Base-by-base conservation (phyloP, 2,888 invertebrate species). In the Hermaeophaga mercurialis region DNA sequence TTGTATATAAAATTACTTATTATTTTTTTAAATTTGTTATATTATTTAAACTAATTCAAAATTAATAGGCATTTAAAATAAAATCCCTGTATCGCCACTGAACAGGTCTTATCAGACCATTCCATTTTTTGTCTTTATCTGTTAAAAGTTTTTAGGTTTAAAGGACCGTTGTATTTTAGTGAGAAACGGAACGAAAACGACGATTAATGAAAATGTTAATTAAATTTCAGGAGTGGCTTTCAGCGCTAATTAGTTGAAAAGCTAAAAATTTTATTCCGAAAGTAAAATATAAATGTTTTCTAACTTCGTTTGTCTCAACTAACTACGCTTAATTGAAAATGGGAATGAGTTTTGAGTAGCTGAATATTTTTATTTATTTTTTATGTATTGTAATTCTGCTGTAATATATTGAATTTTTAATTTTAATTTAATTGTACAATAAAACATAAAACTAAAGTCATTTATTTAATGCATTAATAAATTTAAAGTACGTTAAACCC, bases 151-250 rank as follows among this genome's bases (percentile, higher is more conserved):
- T 15, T 14, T 26, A 22, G 15, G 15, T 43, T 43, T 43, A 43
- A 43, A 43, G 43, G 26, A 26, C 14, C 11, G 22, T 43, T 43
- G 22, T 43, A 24, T 12, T 43, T 26, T 11, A 24, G 24, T 26
- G 43, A 11, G 26, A 43, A 43, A 43, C 17, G 24, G 14, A 24
- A 24, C 8, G 15, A 9, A 14, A 43, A 11, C 12, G 43, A 18
- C 43, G 43, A 43, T 43, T 43, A 26, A 43, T 43, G 43, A 24
- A 24, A 43, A 43, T 11, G 43, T 43, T 43, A 43, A 43, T 43
- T 43, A 43, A 43, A 43, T 43, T 43, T 43, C 9, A 26, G 8
- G 24, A 43, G 26, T 43, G 43, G 22, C 38, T 17, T 38, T 36
- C 38, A 19, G 15, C 24, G 12, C 12, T 48, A 38, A 48, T 48